Evolutionary conservation across 2,797 vertebrate species (phyloP), one percentile per base, ranked within the genome.

Genomic region (Novumbra hubbsi): DNA sequence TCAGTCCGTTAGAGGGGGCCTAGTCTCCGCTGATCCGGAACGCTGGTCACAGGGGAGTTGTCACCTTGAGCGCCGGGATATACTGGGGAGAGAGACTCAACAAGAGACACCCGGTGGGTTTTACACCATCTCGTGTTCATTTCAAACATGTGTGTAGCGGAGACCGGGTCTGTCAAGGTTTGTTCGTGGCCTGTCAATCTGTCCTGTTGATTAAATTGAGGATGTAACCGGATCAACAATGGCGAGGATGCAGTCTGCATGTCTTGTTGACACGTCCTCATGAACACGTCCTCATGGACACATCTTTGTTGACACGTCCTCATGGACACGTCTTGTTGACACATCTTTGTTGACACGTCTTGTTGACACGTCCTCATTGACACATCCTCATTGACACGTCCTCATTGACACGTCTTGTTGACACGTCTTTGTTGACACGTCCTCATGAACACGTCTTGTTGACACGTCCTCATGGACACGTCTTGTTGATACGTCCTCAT

Each of bases 31-130:
- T 21, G 72, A 81, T 76, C 73, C 80, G 87, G 88, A 88, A 88
- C 81, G 80, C 68, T 72, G 75, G 76, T 86, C 83, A 87, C 81
- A 74, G 81, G 78, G 78, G 81, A 28, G 15, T 72, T 75, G 55
- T 77, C 79, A 76, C 73, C 27, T 0, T 70, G 34, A 78, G 50
- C 68, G 71, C 69, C 7, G 0, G 66, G 72, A 73, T 32, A 19
- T 16, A 64, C 27, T 15, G 17, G 50, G 70, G 74, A 71, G 76
- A n/a, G 72, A 65, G 21, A 30, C 77, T 83, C 79, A 78, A 84
- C 38, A 8, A n/a, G n/a, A n/a, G n/a, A n/a, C n/a, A n/a, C n/a
- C n/a, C n/a, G n/a, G n/a, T 75, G 27, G 2, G 28, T n/a, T 24
- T 78, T 76, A 73, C 72, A 21, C 73, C 64, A 15, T 75, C 77